A percentile compares a stretch with the other conserved stretches of the same genome.
Evolutionary conservation across 1,140 invertebrate genomes (phyloP).

Genomic region (Drosophila carrolli): DNA sequence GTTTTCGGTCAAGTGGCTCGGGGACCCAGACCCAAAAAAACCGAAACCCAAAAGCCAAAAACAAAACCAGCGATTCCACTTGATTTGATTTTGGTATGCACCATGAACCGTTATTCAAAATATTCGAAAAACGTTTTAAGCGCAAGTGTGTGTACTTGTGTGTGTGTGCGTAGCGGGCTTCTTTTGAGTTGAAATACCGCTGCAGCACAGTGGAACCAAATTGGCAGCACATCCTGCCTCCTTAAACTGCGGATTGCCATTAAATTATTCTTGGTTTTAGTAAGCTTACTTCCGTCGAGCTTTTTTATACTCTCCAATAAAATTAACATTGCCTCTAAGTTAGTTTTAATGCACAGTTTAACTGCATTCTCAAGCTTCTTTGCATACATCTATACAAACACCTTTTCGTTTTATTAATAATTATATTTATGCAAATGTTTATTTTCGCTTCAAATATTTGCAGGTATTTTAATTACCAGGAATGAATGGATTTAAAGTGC

Average conservation of each 20-base stretch:
- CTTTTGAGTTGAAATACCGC: constrained; percentile 48
- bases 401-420: background rate
- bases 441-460: background rate
- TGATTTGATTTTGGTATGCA: constrained; percentile 83
- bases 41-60: constrained; percentile 16
- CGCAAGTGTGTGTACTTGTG: constrained; percentile 21
- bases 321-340: too few relatives aligned
- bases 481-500: background rate
- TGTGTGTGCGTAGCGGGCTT: constrained; percentile 27
- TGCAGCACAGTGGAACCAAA: constrained; percentile 28
- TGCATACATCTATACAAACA: background rate
- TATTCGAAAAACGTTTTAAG: constrained; percentile 81
- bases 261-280: background rate
- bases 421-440: background rate
- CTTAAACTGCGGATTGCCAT: background rate
- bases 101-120: constrained; percentile 82
- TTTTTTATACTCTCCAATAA: background rate
- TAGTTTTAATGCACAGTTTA: too few relatives aligned
- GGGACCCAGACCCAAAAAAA: constrained; percentile 33
- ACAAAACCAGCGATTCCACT: constrained; percentile 66
- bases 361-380: too few relatives aligned
- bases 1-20: constrained; percentile 49
- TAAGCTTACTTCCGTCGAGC: background rate
- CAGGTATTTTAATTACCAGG: background rate
- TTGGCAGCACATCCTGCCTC: constrained; percentile 43